phyloP scores from a whole-genome alignment of 2,797 vertebrate genomes.

The Cryptoblepharus egeriae region DNA sequence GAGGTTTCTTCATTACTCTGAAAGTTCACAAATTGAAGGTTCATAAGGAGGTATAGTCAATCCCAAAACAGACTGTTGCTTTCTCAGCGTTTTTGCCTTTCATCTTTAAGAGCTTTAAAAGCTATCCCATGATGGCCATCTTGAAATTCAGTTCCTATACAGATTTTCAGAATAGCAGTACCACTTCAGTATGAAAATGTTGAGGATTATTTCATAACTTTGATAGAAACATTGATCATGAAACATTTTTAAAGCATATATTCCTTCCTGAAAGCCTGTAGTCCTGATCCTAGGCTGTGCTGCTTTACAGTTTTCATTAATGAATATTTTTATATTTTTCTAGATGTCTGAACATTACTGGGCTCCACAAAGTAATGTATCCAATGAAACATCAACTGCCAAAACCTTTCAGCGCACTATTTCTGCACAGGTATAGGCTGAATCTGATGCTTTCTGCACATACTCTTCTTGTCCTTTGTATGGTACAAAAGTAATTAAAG shows the following conservation, averaged over 20 bases:
- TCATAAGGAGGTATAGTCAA: too few relatives aligned
- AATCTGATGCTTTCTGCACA: neutral
- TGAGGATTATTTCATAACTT: neutral
- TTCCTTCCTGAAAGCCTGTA: neutral
- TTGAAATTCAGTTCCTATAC: neutral
- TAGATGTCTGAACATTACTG: constrained; percentile 99
- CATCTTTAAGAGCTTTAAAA: neutral
- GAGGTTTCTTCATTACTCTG: too few relatives aligned
- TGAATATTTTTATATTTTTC: constrained; percentile 25
- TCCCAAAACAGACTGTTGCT: too few relatives aligned
- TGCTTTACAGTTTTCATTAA: neutral
- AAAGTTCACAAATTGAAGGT: too few relatives aligned
- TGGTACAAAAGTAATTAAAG: neutral
- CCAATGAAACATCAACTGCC: constrained; percentile 98
- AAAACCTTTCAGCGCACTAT: constrained; percentile 99
- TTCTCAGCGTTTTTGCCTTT: neutral
- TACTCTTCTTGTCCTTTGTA: neutral
- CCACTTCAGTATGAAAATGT: neutral
- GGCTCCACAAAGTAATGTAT: constrained; percentile 97
- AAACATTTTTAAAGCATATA: neutral
- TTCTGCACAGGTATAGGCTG: constrained; percentile 90
- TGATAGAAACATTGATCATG: neutral
- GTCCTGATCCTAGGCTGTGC: neutral
- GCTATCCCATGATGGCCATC: neutral
- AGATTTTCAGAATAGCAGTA: neutral